phyloP scores from a whole-genome alignment of 2,888 invertebrate genomes.

The Netelia fuscicornis region DNA sequence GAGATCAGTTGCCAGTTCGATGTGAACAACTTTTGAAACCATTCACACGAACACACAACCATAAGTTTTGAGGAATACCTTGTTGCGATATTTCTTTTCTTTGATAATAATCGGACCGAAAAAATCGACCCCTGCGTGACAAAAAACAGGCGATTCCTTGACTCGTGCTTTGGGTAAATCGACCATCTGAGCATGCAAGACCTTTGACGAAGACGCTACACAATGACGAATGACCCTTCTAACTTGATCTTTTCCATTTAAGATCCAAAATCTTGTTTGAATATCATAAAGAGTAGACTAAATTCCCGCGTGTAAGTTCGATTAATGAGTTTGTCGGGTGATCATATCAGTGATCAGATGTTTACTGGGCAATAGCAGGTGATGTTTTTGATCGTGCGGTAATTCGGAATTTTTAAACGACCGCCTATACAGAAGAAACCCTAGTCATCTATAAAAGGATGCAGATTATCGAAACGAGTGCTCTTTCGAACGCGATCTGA shows the following conservation, averaged over 20 bases:
- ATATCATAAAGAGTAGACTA: constrained; percentile 28
- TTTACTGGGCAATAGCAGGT: constrained; percentile 34
- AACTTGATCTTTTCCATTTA: constrained; percentile 45
- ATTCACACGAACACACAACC: constrained; percentile 58
- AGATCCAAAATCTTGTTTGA: constrained; percentile 37
- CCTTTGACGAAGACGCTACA: constrained; percentile 41
- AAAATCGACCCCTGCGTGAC: constrained; percentile 49
- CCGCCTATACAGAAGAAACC: constrained; percentile 49
- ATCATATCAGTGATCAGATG: constrained; percentile 51
- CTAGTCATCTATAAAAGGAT: constrained; percentile 47
- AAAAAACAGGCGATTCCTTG: constrained; percentile 36
- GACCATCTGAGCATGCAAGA: constrained; percentile 36
- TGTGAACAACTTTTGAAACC: constrained; percentile 55
- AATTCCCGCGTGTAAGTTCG: constrained; percentile 35
- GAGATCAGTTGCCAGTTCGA: constrained; percentile 52
- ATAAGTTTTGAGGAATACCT: constrained; percentile 34
- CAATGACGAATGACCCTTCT: constrained; percentile 32
- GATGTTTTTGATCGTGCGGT: constrained; percentile 36
- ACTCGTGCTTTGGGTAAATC: constrained; percentile 48
- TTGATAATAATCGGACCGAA: constrained; percentile 54
- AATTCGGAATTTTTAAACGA: constrained; percentile 47
- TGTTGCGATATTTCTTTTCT: constrained; percentile 40
- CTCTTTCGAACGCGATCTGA: no score
- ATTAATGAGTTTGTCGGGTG: constrained; percentile 21
- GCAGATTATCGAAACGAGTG: constrained; percentile 7